A percentile compares a stretch with the other conserved stretches of the same genome.
phyloP scores from a whole-genome alignment of 2,888 invertebrate species.

The Esperia sulphurella region DNA sequence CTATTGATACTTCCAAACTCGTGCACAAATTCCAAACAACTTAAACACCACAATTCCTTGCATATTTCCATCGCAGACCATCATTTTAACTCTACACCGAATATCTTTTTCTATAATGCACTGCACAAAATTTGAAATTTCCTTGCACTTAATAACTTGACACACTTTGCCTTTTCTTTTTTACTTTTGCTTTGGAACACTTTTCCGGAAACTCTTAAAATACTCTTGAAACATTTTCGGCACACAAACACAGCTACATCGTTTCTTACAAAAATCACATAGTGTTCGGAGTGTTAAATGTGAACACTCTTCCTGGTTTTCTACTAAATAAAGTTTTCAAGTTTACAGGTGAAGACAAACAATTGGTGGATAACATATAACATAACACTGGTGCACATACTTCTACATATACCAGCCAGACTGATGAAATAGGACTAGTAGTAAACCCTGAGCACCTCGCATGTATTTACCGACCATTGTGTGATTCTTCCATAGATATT shows the following conservation, averaged over 20 bases:
- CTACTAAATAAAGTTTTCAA: conserved; percentile 31
- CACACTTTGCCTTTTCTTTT: conserved; percentile 41
- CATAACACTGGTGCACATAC: conserved; percentile 72
- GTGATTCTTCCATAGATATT: conserved; percentile 37
- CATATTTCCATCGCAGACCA: conserved; percentile 50
- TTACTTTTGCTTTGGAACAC: conserved; percentile 54
- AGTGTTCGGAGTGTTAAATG: conserved; percentile 28
- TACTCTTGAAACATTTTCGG: conserved; percentile 45
- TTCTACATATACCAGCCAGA: conserved; percentile 78
- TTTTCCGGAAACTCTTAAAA: conserved; percentile 38
- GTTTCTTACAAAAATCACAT: conserved; percentile 37
- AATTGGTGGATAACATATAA: conserved; percentile 40
- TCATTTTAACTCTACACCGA: conserved; percentile 42
- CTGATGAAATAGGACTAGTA: conserved; percentile 44
- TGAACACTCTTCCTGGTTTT: conserved; percentile 21
- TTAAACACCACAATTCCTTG: conserved; percentile 16
- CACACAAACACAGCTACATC: conserved; percentile 47
- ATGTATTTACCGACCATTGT: conserved; percentile 43
- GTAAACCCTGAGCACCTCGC: conserved; percentile 60
- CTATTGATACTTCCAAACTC: conserved; percentile 18
- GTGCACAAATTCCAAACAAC: conserved; percentile 38
- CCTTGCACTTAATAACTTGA: conserved; percentile 35
- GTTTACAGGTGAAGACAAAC: conserved; percentile 32
- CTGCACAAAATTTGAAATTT: conserved; percentile 64
- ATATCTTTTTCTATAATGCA: conserved; percentile 64